These are phyloP conservation scores for Nyleta sp. DNA, from an alignment of 2,888 invertebrate species.

Conservation along the genomic window DNA sequence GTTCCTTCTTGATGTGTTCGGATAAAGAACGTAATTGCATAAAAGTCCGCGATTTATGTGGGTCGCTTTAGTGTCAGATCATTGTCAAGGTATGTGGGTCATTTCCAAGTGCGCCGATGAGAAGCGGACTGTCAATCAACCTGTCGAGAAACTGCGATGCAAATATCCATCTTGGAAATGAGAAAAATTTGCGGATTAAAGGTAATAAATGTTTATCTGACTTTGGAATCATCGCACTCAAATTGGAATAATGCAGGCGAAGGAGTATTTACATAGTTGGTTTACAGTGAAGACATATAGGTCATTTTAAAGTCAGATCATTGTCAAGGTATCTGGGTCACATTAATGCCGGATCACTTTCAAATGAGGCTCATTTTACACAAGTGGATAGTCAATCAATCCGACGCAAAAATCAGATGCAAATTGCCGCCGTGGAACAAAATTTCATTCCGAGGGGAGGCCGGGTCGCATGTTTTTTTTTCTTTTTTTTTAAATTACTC, in stretches of 20 bases:
- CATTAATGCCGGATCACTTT: conserved; percentile 58
- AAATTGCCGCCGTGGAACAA: conserved; percentile 36
- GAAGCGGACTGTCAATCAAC: conserved; percentile 49
- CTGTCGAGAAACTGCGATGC: background rate
- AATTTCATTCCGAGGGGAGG: conserved; percentile 26
- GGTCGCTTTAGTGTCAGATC: conserved; percentile 61
- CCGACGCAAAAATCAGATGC: conserved; percentile 48
- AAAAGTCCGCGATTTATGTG: conserved; percentile 36
- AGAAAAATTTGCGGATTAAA: conserved; percentile 31
- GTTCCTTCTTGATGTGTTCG: conserved; percentile 8
- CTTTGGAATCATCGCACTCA: conserved; percentile 30
- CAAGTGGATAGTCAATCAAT: conserved; percentile 52
- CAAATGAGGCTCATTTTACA: conserved; percentile 56
- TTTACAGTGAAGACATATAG: conserved; percentile 43
- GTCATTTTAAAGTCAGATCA: conserved; percentile 65
- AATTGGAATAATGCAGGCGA: conserved; percentile 47
- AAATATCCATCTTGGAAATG: conserved; percentile 34
- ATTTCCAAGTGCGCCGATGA: conserved; percentile 39
- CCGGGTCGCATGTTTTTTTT: conserved; percentile 1
- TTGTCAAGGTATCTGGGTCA: conserved; percentile 63
- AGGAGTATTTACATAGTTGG: conserved; percentile 48
- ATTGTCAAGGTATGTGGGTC: conserved; percentile 64
- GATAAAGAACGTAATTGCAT: conserved; percentile 14
- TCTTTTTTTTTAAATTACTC: conserved; percentile 13
- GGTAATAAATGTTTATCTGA: conserved; percentile 48